phyloP scores from a whole-genome alignment of 1,140 invertebrate species.

The Planococcus citri region DNA sequence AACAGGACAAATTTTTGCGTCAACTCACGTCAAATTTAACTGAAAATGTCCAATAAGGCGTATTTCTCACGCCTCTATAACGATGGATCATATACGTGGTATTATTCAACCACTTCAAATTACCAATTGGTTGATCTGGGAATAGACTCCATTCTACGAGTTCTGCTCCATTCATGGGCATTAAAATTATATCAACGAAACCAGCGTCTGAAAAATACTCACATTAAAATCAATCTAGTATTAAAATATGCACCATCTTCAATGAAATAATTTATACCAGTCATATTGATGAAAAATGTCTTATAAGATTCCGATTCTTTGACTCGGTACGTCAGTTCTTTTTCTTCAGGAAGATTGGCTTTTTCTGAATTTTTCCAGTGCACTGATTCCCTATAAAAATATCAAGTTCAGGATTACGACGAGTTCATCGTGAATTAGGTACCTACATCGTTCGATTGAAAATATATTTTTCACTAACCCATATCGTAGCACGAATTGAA shows the following conservation, averaged over 20 bases:
- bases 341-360: neutral
- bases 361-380: slow-evolving; percentile 5
- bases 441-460: too few species aligned
- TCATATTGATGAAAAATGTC: neutral
- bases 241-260: neutral
- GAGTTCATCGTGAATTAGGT: too few species aligned
- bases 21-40: slow-evolving; percentile 5
- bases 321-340: neutral
- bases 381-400: neutral
- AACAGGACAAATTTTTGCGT: too few species aligned
- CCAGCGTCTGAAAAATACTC: neutral
- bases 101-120: neutral
- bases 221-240: neutral
- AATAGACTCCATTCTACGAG: slow-evolving; percentile 1
- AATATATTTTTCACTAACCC: too few species aligned
- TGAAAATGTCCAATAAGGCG: neutral
- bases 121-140: neutral
- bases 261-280: neutral
- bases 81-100: neutral
- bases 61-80: neutral
- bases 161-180: neutral
- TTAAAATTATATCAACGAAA: neutral
- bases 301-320: neutral
- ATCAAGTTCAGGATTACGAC: neutral
- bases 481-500: neutral